These are phyloP conservation scores for Cirrhinus mrigala DNA, from an alignment of 2,797 vertebrate genomes.

Conservation along the genomic window DNA sequence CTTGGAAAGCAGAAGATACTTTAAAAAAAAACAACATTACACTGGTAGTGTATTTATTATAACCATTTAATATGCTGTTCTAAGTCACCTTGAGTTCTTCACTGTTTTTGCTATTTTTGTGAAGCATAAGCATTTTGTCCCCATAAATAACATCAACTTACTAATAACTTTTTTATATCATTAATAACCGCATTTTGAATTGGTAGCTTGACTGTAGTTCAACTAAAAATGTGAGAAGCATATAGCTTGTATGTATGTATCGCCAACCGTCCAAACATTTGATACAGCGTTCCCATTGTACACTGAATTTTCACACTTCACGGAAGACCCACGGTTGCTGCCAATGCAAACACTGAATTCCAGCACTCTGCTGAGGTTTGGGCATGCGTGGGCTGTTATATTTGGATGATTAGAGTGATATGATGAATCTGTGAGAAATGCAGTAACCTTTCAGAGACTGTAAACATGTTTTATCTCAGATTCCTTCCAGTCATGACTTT, in stretches of 20 bases:
- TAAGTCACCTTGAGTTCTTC: not conserved
- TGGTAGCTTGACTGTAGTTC: not conserved
- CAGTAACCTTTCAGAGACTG: not conserved
- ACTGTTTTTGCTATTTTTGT: not conserved
- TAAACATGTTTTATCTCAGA: conserved; percentile 11
- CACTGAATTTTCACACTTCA: not conserved
- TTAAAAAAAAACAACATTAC: too few relatives aligned
- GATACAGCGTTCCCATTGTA: not conserved
- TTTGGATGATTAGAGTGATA: not conserved
- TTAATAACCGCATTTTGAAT: not conserved
- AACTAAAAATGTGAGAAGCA: not conserved
- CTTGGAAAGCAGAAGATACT: too few relatives aligned
- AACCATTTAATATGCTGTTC: not conserved
- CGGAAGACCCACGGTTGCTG: not conserved
- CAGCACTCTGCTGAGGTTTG: not conserved
- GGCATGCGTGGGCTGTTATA: not conserved
- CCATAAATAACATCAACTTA: not conserved
- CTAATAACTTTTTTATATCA: not conserved
- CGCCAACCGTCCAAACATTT: not conserved
- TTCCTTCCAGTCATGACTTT: not conserved
- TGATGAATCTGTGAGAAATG: conserved; percentile 2
- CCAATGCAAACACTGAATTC: conserved; percentile 22
- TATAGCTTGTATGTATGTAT: not conserved
- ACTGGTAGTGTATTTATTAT: not conserved
- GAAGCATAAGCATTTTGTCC: too few relatives aligned